phyloP scores from a whole-genome alignment of 2,797 vertebrate species.

The Lophura swinhoii region DNA sequence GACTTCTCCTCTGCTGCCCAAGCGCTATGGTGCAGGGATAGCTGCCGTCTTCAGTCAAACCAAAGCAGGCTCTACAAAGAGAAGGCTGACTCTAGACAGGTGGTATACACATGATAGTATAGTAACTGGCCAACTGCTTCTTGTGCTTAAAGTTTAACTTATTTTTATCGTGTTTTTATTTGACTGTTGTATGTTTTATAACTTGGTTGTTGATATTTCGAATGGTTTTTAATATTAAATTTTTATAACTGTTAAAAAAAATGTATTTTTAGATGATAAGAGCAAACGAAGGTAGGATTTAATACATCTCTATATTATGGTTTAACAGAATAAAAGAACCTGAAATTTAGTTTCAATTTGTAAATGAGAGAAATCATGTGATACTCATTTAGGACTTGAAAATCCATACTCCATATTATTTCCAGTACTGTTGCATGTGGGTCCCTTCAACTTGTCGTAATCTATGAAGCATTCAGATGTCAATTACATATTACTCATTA shows the following conservation, averaged over 20 bases:
- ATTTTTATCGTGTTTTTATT: constrained; percentile 60
- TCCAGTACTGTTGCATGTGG: neutral
- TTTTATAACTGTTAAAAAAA: constrained; percentile 37
- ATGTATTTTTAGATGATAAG: neutral
- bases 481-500: neutral
- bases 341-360: neutral
- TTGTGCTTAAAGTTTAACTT: constrained; percentile 74
- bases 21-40: constrained; percentile 87
- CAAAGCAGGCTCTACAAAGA: constrained; percentile 85
- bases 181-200: constrained; percentile 69
- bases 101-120: constrained; percentile 82
- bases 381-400: neutral
- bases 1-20: constrained; percentile 89
- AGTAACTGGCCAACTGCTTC: constrained; percentile 82
- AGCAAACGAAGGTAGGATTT: neutral
- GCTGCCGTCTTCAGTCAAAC: constrained; percentile 87
- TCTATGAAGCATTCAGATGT: neutral
- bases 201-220: constrained; percentile 31
- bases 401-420: neutral
- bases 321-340: neutral
- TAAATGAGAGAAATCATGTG: neutral
- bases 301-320: too few relatives aligned
- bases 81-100: constrained; percentile 87
- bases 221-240: constrained; percentile 26
- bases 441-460: neutral